Evolutionary conservation across 2,113 vertebrate species (phyloP).

Genomic region (Hyla sarda): DNA sequence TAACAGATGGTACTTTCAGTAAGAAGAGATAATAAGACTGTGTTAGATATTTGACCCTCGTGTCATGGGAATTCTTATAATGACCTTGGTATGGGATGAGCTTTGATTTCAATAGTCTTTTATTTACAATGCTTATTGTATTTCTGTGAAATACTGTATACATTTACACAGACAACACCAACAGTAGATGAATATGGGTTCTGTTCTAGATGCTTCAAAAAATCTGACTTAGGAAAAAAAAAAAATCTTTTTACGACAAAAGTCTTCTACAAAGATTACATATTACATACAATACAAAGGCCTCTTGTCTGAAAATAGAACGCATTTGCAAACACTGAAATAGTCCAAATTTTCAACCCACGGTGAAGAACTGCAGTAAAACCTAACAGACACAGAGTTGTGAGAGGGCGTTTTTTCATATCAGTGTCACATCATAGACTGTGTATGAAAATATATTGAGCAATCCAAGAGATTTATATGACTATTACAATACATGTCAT

Average conservation of each 20-base stretch:
- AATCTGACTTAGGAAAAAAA: not conserved
- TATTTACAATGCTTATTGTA: not conserved
- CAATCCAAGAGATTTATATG: not conserved
- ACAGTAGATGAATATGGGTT: not conserved
- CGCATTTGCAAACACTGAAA: conserved; percentile 13
- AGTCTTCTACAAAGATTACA: not conserved
- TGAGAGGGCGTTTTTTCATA: not conserved
- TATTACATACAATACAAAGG: not conserved
- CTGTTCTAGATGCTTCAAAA: not conserved
- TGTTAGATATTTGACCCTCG: not conserved
- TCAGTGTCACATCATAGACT: not conserved
- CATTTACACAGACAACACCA: not conserved
- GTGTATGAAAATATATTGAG: not conserved
- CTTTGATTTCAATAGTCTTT: not conserved
- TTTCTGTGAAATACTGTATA: not conserved
- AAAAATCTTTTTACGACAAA: not conserved
- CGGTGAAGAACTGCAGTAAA: not conserved
- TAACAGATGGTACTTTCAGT: not conserved
- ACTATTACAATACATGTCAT: not conserved
- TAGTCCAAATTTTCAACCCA: conserved; percentile 19
- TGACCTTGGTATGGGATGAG: not conserved
- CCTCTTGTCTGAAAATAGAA: conserved; percentile 13
- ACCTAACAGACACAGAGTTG: not conserved
- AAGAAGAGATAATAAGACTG: not conserved
- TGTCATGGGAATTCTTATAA: not conserved